A percentile compares a stretch with the other conserved stretches of the same genome.
phyloP scores from a whole-genome alignment of 2,888 invertebrate genomes.

The Troglohyphantes excavatus region DNA sequence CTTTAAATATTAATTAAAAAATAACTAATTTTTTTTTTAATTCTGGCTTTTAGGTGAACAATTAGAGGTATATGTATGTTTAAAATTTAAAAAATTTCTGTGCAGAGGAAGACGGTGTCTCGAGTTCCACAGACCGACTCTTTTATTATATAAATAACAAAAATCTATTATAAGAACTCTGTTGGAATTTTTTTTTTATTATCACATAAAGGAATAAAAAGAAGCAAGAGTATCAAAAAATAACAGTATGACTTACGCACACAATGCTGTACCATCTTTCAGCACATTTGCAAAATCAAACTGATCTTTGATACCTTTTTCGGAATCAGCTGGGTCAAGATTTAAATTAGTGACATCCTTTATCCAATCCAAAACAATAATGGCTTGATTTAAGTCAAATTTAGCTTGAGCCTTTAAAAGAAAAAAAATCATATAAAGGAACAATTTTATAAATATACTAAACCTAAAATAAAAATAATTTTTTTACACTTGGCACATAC shows the following conservation, averaged over 20 bases:
- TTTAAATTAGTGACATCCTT: slow-evolving; percentile 82
- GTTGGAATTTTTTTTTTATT: too few relatives aligned
- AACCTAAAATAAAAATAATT: neutral
- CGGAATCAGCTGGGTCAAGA: slow-evolving; percentile 81
- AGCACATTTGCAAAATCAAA: slow-evolving; percentile 83
- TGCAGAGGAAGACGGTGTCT: too few relatives aligned
- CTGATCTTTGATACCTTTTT: slow-evolving; percentile 82
- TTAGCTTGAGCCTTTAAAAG: slow-evolving; percentile 84
- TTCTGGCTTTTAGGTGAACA: too few relatives aligned
- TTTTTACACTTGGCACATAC: too few relatives aligned
- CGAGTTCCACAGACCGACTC: too few relatives aligned
- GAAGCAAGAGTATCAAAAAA: too few relatives aligned
- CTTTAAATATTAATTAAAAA: too few relatives aligned
- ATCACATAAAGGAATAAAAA: neutral
- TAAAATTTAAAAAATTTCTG: too few relatives aligned
- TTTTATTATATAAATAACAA: neutral
- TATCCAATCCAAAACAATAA: slow-evolving; percentile 84
- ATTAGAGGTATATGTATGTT: too few relatives aligned
- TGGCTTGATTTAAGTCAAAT: slow-evolving; percentile 83
- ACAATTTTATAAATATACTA: neutral
- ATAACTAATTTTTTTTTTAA: too few relatives aligned
- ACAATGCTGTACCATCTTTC: slow-evolving; percentile 84
- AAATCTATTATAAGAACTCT: too few relatives aligned
- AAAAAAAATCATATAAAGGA: neutral
- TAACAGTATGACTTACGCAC: slow-evolving; percentile 82